These are phyloP conservation scores for Pachymerium ferrugineum DNA, from an alignment of 2,888 invertebrate species.

Conservation along the genomic window DNA sequence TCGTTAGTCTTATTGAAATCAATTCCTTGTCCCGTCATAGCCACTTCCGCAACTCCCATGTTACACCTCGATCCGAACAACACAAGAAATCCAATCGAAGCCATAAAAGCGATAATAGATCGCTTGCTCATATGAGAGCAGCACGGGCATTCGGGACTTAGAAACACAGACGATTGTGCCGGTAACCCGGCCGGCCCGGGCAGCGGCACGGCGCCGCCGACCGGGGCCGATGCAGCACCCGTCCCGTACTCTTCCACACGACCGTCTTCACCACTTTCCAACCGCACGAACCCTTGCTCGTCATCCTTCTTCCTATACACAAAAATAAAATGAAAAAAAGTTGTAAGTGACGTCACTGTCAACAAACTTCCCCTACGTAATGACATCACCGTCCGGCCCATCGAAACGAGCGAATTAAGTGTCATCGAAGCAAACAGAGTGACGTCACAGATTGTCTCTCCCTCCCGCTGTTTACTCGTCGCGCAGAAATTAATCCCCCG, in stretches of 20 bases:
- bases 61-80: slow-evolving; percentile 98
- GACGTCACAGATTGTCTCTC: not conserved
- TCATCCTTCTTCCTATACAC: slow-evolving; percentile 44
- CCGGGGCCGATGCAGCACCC: not conserved
- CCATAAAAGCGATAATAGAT: slow-evolving; percentile 56
- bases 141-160: slow-evolving; percentile 72
- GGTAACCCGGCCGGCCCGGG: not conserved
- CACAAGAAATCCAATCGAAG: slow-evolving; percentile 67
- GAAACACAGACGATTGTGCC: not conserved
- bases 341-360: not conserved
- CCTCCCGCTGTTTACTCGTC: slow-evolving; percentile 13
- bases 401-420: not conserved
- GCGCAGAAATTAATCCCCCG: not conserved
- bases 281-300: slow-evolving; percentile 48
- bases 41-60: slow-evolving; percentile 94
- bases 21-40: slow-evolving; percentile 52
- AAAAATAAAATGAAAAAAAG: not conserved
- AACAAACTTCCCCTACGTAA: not conserved
- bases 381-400: not conserved
- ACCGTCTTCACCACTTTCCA: slow-evolving; percentile 38
- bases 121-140: slow-evolving; percentile 63
- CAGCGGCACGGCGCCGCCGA: slow-evolving; percentile 8
- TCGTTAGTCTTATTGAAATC: slow-evolving; percentile 42
- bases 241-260: slow-evolving; percentile 31
- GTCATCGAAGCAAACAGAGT: not conserved